Base-by-base conservation (phyloP, 2,888 invertebrate genomes). In the Drosophila borealis region DNA sequence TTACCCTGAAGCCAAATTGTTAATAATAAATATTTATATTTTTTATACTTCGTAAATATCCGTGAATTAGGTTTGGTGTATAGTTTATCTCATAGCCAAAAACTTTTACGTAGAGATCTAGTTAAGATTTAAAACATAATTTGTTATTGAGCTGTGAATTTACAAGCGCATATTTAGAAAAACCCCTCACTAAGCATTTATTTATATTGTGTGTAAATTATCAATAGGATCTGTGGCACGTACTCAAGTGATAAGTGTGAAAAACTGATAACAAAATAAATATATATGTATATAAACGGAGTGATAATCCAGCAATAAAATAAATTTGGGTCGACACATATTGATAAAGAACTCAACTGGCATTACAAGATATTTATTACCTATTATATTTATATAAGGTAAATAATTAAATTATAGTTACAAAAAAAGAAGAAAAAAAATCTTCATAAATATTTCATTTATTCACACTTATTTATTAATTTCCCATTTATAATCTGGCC, bases 161-260 rank as follows among this genome's bases (percentile, higher is more conserved):
- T 44, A 29, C 29, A 45, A 33, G 17, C 46, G 29, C 29, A 29
- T 8, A 29, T 29, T 25, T 8, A 25, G 25, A 25, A 25, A 6
- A 25, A 2, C 25, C 5, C 8, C 25, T 8, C 25, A 25, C 8
- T 8, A 8, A 8, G 25, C 1, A 25, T 25, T 29, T 29, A 8
- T 13, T 9, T 5, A 29, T 19, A 39, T 17, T 14, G 14, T 10
- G 2, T 33, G 29, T 44, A 42, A 25, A 45, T 60, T 68, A 77
- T 75, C 74, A 34, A 45, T 49, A 3, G n/a, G 69, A 75, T 75
- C 78, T 75, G 33, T 50, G 73, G 68, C 73, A 75, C 74, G 74
- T 73, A 63, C 59, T 19, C 11, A 10, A 3, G 19, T 50, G 73
- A 68, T 72, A 77, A 61, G 59, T 51, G 46, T 17, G 25, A 41